Conservation (phyloP, 2,888 invertebrate genomes). For the Apeira syringaria region DNA sequence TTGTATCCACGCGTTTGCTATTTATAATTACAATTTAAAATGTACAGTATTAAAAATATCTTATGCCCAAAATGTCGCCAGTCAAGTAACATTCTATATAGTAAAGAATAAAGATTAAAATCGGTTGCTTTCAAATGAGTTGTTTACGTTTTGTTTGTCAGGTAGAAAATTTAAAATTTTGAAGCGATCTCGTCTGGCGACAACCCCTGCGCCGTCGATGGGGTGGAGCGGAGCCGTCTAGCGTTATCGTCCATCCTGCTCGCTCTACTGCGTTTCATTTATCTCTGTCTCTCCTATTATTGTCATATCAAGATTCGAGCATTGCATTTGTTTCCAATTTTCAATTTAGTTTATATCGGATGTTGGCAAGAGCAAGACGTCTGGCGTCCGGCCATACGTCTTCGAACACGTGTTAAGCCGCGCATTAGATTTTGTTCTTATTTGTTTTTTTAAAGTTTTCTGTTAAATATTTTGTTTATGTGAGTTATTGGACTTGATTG, state of each 20-base stretch:
- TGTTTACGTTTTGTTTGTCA: slow-evolving; percentile 55
- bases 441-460: slow-evolving; percentile 43
- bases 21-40: slow-evolving; percentile 77
- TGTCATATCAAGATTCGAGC: slow-evolving; percentile 82
- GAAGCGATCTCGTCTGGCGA: slow-evolving; percentile 75
- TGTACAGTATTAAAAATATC: slow-evolving; percentile 45
- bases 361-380: slow-evolving; percentile 78
- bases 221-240: slow-evolving; percentile 77
- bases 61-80: slow-evolving; percentile 40
- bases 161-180: slow-evolving; percentile 73
- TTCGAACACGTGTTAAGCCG: slow-evolving; percentile 65
- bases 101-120: slow-evolving; percentile 52
- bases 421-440: slow-evolving; percentile 41
- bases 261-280: slow-evolving; percentile 45
- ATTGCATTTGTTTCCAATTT: slow-evolving; percentile 82
- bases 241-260: slow-evolving; percentile 52
- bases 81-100: slow-evolving; percentile 39
- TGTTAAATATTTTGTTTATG: slow-evolving; percentile 44
- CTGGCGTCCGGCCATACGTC: slow-evolving; percentile 67
- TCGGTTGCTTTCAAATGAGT: slow-evolving; percentile 40
- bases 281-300: slow-evolving; percentile 79
- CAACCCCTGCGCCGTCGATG: slow-evolving; percentile 78
- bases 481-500: slow-evolving; percentile 43
- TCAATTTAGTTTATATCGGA: slow-evolving; percentile 83
- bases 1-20: slow-evolving; percentile 78